Percentiles rank a stretch among this genome's conserved stretches.
Evolutionary conservation across 2,113 vertebrate genomes (phyloP).

Genomic region (Microcebus murinus): DNA sequence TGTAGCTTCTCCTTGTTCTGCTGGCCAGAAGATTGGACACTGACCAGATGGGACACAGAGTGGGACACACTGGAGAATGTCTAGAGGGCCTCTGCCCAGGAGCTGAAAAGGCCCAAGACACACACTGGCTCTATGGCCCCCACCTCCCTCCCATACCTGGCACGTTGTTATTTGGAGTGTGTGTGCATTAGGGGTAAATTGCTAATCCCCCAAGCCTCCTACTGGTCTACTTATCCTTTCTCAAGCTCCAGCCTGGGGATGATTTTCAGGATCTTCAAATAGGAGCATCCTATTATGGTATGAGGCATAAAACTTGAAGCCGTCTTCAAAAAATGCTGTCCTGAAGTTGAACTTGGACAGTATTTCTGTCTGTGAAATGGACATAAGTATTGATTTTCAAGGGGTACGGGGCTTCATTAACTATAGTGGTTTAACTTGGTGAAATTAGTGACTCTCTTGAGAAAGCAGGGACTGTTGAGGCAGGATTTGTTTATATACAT

Average conservation of each 20-base stretch:
- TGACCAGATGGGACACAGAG: background rate
- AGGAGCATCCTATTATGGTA: background rate
- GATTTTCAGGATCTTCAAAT: background rate
- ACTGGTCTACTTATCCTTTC: background rate
- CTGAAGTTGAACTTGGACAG: background rate
- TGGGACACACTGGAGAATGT: background rate
- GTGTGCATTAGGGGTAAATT: background rate
- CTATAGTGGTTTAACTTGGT: background rate
- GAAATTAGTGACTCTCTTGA: slow-evolving; percentile 5
- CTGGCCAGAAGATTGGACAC: background rate
- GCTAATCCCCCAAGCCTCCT: background rate
- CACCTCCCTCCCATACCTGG: fast-evolving
- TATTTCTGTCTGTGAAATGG: background rate
- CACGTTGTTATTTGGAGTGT: background rate
- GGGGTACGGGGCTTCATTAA: background rate
- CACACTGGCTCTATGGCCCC: background rate
- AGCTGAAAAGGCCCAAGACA: background rate
- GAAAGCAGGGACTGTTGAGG: background rate
- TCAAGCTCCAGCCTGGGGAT: background rate
- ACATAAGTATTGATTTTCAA: background rate
- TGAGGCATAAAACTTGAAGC: background rate
- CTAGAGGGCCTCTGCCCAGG: background rate
- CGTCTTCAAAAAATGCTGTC: background rate
- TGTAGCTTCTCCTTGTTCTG: background rate
- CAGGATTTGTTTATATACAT: background rate